phyloP scores from a whole-genome alignment of 1,140 invertebrate species.

The Pseudobourletiella spinata region DNA sequence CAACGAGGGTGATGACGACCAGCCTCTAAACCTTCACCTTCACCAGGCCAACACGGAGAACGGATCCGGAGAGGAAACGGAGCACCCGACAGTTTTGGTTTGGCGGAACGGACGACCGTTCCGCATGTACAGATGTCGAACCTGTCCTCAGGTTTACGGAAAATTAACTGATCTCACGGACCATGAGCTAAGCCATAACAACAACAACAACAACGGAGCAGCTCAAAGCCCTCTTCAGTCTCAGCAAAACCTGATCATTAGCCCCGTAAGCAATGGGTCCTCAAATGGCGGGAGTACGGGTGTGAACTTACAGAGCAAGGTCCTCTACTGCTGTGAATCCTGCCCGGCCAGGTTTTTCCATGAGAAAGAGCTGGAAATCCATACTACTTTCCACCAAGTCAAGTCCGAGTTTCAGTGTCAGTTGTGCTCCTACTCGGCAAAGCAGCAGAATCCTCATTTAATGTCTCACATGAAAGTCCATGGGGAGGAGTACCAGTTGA shows the following conservation, averaged over 20 bases:
- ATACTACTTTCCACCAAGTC: conserved; percentile 57
- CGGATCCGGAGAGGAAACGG: background rate
- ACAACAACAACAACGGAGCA: background rate
- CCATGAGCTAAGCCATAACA: conserved; percentile 9
- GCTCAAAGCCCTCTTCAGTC: background rate
- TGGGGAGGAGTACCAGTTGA: conserved; percentile 65
- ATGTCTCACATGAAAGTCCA: conserved; percentile 67
- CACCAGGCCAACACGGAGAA: background rate
- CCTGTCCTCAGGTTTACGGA: conserved; percentile 24
- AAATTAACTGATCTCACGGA: conserved; percentile 20
- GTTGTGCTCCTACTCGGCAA: conserved; percentile 66
- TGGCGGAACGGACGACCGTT: conserved; percentile 13
- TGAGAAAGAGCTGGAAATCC: conserved; percentile 57
- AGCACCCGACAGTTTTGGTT: conserved; percentile 17
- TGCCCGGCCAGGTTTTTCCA: conserved; percentile 65
- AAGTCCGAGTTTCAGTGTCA: conserved; percentile 57
- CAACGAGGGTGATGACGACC: background rate
- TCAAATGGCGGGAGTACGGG: background rate
- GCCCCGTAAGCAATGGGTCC: background rate
- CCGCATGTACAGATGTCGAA: conserved; percentile 13
- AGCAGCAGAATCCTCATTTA: conserved; percentile 55
- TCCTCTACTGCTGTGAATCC: conserved; percentile 48
- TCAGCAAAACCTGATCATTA: conserved; percentile 4
- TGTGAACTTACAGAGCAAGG: background rate
- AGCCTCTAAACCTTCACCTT: background rate